phyloP scores from a whole-genome alignment of 2,113 vertebrate genomes.

The Orthochromis indermauri region DNA sequence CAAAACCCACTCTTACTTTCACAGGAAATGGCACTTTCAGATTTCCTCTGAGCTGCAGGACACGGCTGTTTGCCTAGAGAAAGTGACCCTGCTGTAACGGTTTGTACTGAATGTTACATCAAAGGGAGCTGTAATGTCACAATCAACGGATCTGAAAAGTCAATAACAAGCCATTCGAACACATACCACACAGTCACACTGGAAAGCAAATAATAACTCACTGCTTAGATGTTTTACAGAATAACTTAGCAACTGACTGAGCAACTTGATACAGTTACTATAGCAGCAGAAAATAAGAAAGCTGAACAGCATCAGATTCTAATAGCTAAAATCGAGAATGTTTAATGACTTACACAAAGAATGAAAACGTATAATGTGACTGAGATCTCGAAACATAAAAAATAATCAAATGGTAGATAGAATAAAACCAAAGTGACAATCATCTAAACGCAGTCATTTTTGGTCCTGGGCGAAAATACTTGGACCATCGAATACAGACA shows the following conservation, averaged over 20 bases:
- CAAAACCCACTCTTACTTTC: conserved; percentile 40
- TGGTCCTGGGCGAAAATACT: neutral
- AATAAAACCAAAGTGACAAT: conserved; percentile 11
- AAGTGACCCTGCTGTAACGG: conserved; percentile 33
- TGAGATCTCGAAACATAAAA: neutral
- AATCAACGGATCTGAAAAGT: neutral
- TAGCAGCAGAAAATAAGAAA: conserved; percentile 19
- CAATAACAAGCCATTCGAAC: neutral
- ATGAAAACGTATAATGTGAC: neutral
- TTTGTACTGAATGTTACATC: neutral
- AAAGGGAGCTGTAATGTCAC: conserved; percentile 4
- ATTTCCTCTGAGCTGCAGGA: conserved; percentile 17
- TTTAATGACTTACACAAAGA: neutral
- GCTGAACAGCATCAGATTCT: neutral
- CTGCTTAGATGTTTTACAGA: neutral
- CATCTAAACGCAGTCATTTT: neutral
- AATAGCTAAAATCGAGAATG: neutral
- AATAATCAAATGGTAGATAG: neutral
- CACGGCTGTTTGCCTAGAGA: conserved; percentile 12
- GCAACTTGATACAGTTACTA: conserved; percentile 26
- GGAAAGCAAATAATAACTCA: conserved; percentile 1
- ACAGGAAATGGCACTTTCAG: conserved; percentile 54
- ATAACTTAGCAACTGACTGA: conserved; percentile 5
- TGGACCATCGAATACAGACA: neutral
- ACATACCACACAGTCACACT: neutral